phyloP scores from a whole-genome alignment of 2,113 vertebrate genomes.

The Sialia sialis region DNA sequence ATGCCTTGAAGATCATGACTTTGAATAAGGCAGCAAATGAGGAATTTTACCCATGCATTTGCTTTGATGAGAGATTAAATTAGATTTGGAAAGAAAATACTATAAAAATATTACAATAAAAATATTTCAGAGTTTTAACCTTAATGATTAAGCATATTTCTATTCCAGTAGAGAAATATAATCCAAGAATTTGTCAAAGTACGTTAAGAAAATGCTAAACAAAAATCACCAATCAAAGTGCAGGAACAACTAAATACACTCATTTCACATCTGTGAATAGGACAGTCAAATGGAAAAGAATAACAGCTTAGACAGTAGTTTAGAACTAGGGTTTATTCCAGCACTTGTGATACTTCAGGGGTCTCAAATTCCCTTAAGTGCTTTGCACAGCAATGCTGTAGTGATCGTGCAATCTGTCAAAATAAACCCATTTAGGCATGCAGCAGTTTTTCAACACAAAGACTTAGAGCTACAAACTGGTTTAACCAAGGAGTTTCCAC shows the following conservation, averaged over 20 bases:
- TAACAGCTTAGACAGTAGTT: background rate
- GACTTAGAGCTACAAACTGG: background rate
- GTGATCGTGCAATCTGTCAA: background rate
- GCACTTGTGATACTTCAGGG: background rate
- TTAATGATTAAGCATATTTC: background rate
- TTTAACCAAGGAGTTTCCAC: background rate
- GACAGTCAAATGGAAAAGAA: background rate
- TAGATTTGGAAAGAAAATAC: background rate
- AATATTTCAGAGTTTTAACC: background rate
- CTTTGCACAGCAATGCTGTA: background rate
- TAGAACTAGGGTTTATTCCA: background rate
- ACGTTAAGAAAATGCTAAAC: background rate
- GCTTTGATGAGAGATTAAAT: background rate
- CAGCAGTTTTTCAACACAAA: background rate
- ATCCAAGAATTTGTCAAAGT: background rate
- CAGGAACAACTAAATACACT: background rate
- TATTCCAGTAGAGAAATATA: background rate
- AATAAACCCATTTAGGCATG: background rate
- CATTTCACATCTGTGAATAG: background rate
- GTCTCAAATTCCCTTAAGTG: conserved; percentile 1
- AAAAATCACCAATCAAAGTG: background rate
- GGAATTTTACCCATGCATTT: background rate
- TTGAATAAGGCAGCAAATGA: background rate
- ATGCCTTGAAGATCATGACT: background rate
- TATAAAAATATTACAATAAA: background rate